These are phyloP conservation scores for Tragopan temminckii DNA, from an alignment of 2,797 vertebrate genomes.

Conservation along the genomic window DNA sequence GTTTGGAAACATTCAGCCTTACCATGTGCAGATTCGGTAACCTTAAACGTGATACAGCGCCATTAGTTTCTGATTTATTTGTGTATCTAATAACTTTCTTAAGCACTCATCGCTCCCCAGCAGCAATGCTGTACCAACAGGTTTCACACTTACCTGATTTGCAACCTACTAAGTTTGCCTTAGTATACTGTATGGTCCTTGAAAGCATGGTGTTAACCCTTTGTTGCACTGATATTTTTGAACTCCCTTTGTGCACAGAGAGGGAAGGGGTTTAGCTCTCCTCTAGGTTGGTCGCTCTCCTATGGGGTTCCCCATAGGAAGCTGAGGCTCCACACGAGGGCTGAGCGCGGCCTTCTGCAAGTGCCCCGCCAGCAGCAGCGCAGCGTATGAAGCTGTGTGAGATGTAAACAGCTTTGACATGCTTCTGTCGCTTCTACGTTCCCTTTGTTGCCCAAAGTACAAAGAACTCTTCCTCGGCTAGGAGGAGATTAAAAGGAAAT, in stretches of 20 bases:
- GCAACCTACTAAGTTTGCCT: neutral
- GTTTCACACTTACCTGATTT: neutral
- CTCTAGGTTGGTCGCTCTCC: neutral
- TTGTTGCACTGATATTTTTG: accelerated
- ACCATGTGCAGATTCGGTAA: neutral
- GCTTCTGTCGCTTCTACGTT: slow-evolving; percentile 33
- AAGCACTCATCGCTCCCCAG: neutral
- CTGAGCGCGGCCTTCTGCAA: neutral
- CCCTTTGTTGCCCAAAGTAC: slow-evolving; percentile 50
- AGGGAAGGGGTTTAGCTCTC: neutral
- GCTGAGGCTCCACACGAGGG: neutral
- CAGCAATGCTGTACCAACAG: neutral
- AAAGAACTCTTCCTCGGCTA: slow-evolving; percentile 23
- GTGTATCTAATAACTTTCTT: neutral
- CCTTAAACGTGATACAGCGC: neutral
- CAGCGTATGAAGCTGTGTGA: neutral
- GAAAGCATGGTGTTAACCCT: neutral
- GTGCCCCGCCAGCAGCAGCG: neutral
- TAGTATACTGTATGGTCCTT: neutral
- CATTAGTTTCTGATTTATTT: neutral
- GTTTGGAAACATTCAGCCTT: neutral
- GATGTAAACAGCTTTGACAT: slow-evolving; percentile 34
- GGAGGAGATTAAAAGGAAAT: slow-evolving; percentile 46
- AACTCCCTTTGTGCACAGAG: neutral
- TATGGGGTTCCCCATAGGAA: neutral